These are phyloP conservation scores for Trichacis sp. DNA, from an alignment of 2,888 invertebrate genomes.

Conservation along the genomic window DNA sequence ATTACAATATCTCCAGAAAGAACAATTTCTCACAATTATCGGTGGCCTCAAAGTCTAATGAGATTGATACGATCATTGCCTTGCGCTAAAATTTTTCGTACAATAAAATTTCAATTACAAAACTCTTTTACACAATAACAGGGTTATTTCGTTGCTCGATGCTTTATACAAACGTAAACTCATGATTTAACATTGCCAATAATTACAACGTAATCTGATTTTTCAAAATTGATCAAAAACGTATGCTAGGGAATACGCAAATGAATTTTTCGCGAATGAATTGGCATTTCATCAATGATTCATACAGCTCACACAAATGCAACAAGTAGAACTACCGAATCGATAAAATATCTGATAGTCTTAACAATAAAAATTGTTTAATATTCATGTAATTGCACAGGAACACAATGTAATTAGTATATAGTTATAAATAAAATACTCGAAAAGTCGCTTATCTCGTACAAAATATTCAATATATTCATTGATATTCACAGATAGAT, in stretches of 20 bases:
- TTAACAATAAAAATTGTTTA: constrained; percentile 22
- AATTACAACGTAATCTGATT: too few species aligned
- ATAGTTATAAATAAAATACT: too few species aligned
- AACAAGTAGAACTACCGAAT: constrained; percentile 34
- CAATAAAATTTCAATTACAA: not conserved
- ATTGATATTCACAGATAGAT: constrained; percentile 17
- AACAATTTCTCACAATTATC: constrained; percentile 22
- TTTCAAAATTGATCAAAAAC: too few species aligned
- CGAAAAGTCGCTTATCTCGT: not conserved
- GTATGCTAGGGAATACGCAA: too few species aligned
- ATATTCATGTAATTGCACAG: not conserved
- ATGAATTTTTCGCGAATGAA: not conserved
- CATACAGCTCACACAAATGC: constrained; percentile 13
- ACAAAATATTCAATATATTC: constrained; percentile 29
- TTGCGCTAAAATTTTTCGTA: not conserved
- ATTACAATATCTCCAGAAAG: constrained; percentile 62
- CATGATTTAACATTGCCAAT: not conserved
- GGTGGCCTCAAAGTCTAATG: constrained; percentile 11
- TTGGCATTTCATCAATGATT: constrained; percentile 21
- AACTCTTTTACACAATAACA: not conserved
- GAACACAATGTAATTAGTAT: constrained; percentile 6
- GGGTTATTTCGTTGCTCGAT: not conserved
- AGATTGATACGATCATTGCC: not conserved
- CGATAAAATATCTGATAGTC: constrained; percentile 36
- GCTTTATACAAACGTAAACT: not conserved